Evolutionary conservation across 1,140 invertebrate species (phyloP), one percentile per base, ranked within the genome.

Genomic region (Brachionus sp.): DNA sequence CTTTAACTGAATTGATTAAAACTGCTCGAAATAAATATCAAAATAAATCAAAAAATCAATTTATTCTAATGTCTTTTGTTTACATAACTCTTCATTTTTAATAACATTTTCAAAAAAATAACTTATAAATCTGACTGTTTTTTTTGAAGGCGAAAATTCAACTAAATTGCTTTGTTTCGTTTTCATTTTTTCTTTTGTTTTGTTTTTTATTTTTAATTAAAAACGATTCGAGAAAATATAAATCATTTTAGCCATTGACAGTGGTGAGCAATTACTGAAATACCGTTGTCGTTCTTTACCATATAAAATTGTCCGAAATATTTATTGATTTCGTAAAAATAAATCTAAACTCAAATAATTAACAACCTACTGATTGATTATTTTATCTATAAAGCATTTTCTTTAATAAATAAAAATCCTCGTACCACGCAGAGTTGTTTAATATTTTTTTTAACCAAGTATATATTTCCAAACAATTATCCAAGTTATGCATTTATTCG

Each of bases 291-390:
- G 50, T 19, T 57, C 19, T 19, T 57, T 19, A 19, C 16, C 50
- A 9, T n/a, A 57, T n/a, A 7, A 19, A 57, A 23, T 19, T 57
- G 50, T 57, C 50, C 50, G 50, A 57, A 57, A 57, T 5, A 57
- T 57, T 57, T 57, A 57, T 57, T 29, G 12, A 42, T 42, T 42
- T 42, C 7, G 50, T n/a, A n/a, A n/a, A 57, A 19, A 57, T 57
- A 57, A 57, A 57, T 16, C 19, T 19, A 23, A 57, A 23, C 50
- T 19, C 50, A 57, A 57, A 16, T 57, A 57, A 57, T 57, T 57
- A 57, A 57, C 50, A 19, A 57, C 50, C 50, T 57, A 57, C 50
- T 57, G 50, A 57, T 57, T 57, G 50, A 57, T 57, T 57, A 57
- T 57, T 57, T 57, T 57, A 57, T 57, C 16, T 57, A 19, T 19